Conservation (phyloP, 2,888 invertebrate genomes). For the Cepaea hortensis region DNA sequence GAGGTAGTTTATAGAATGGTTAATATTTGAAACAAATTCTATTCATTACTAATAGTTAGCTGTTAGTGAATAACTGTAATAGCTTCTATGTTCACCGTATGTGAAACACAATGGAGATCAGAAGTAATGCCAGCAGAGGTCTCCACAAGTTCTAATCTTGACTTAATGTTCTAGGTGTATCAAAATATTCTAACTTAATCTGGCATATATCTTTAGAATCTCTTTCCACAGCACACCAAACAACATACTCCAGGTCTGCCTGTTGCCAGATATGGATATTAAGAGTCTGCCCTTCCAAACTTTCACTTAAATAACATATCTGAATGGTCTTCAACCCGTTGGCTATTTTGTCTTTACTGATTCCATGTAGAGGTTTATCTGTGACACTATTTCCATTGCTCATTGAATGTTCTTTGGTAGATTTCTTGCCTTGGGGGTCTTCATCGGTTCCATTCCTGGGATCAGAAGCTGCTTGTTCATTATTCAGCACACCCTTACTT, state of each 20-base stretch:
- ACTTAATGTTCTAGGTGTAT: neutral
- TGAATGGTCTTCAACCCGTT: slow-evolving; percentile 62
- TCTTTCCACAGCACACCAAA: slow-evolving; percentile 47
- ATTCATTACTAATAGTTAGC: too few species aligned
- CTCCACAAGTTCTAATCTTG: neutral
- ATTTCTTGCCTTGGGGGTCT: neutral
- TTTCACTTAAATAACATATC: slow-evolving; percentile 66
- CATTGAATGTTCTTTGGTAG: neutral
- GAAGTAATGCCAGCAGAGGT: neutral
- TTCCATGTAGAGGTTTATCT: slow-evolving; percentile 3
- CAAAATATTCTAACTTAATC: slow-evolving; percentile 46
- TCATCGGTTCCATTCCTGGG: neutral
- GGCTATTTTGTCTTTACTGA: slow-evolving; percentile 55
- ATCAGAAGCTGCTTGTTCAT: neutral
- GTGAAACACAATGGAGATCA: neutral
- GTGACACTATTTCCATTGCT: neutral
- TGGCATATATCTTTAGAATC: slow-evolving; percentile 45
- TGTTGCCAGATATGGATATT: slow-evolving; percentile 62
- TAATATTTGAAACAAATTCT: too few species aligned
- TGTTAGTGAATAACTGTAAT: too few species aligned
- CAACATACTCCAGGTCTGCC: slow-evolving; percentile 35
- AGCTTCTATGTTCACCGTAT: too few species aligned
- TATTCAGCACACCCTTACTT: neutral
- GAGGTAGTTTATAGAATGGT: too few species aligned
- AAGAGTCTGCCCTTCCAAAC: slow-evolving; percentile 64